Conservation (phyloP, 2,113 vertebrate species). For the Cyrtonyx montezumae region DNA sequence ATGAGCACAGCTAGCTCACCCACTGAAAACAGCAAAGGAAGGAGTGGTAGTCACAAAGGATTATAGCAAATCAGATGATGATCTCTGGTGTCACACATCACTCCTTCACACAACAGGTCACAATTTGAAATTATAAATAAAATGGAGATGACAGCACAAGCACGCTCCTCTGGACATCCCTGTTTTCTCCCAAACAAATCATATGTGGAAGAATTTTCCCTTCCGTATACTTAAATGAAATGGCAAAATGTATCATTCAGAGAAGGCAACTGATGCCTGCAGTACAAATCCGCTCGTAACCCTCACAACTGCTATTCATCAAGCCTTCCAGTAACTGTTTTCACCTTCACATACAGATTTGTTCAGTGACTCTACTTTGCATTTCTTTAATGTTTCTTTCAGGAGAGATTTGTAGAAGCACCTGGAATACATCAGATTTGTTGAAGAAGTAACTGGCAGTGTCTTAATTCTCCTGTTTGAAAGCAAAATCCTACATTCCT, state of each 20-base stretch:
- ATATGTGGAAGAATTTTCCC: not conserved
- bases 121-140: not conserved
- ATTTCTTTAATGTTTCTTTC: conserved; percentile 46
- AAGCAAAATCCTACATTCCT: conserved; percentile 34
- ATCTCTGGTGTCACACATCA: not conserved
- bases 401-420: conserved; percentile 29
- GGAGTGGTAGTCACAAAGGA: not conserved
- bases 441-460: conserved; percentile 23
- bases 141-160: not conserved
- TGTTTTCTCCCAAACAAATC: not conserved
- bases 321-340: not conserved
- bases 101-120: not conserved
- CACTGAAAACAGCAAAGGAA: not conserved
- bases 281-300: not conserved
- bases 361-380: conserved; percentile 11
- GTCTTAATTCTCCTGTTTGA: conserved; percentile 44
- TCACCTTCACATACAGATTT: conserved; percentile 22
- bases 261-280: not conserved
- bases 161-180: not conserved
- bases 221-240: not conserved
- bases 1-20: not conserved
- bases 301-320: not conserved
- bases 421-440: conserved; percentile 33
- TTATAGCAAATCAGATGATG: not conserved
- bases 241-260: not conserved